Base-by-base conservation (phyloP, 2,113 vertebrate species). In the Accipiter cooperii region DNA sequence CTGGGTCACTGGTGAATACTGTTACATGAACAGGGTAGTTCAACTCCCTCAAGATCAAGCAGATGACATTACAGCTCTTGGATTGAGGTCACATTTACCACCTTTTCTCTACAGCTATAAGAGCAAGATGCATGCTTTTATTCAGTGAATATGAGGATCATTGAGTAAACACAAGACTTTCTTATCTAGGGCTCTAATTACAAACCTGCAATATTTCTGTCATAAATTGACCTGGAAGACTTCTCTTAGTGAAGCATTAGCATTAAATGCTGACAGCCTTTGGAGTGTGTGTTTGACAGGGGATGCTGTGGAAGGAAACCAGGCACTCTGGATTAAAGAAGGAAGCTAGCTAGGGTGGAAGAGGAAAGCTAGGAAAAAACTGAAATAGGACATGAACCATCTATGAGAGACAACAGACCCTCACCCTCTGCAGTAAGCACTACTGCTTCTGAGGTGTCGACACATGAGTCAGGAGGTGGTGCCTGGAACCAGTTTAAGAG, bases 181-280 rank as follows among this genome's bases (percentile, higher is more conserved):
- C 49, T 82, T 58, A 40, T 79, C 33, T 49, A 64, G 34, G 65
- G 31, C 40, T 90, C 25, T 55, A 38, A 95, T 93, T 90, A 73
- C 60, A 92, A 89, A 92, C 74, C 87, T 91, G 77, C 42, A 91
- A 73, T 95, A 85, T 96, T 92, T 91, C 89, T 97, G 78, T 92
- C 94, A 80, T 76, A 85, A 87, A 63, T 36, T 92, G 89, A 96
- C 94, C 77, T 82, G 33, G 57, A 85, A 87, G 89, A 20, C 49
- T 93, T 89, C 34, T 87, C 31, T 33, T 57, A 80, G 49, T 84
- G 84, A 84, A 96, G 58, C 29, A 2, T 84, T 91, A 85, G 46
- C 89, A 49, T 96, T 75, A 87, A 28, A 68, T 87, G 66, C 81
- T 96, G 77, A 93, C 74, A 91, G 65, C 40, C 42, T 82, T 52